A percentile compares a stretch with the other conserved stretches of the same genome.
Evolutionary conservation across 2,113 vertebrate genomes (phyloP).

Genomic region (Malurus cyaneus): DNA sequence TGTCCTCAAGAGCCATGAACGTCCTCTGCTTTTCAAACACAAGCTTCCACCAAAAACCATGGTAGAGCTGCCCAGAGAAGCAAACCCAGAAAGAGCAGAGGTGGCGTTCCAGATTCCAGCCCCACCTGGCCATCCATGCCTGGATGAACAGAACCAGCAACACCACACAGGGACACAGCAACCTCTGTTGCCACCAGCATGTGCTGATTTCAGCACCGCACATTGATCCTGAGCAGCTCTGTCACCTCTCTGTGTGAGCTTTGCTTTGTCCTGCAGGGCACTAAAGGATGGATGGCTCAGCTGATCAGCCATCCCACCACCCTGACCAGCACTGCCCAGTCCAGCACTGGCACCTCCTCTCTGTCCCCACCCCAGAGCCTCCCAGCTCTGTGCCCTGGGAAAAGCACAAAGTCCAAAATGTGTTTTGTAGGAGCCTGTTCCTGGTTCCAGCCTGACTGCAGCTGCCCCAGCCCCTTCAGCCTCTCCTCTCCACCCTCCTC

Average conservation of each 20-base stretch:
- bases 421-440: neutral
- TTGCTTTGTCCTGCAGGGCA: neutral
- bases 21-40: neutral
- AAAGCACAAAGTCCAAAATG: neutral
- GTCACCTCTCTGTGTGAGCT: neutral
- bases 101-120: neutral
- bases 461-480: rapidly evolving
- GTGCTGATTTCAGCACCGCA: neutral
- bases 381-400: neutral
- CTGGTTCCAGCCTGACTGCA: rapidly evolving
- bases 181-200: neutral
- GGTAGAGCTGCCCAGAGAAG: neutral
- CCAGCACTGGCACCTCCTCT: neutral
- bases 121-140: rapidly evolving
- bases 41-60: neutral
- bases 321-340: neutral
- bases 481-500: neutral
- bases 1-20: neutral
- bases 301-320: neutral
- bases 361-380: neutral
- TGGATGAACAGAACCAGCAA: neutral
- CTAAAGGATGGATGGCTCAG: rapidly evolving
- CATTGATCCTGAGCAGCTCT: neutral
- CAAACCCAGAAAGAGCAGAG: neutral
- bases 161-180: neutral